These are phyloP conservation scores for Microchrysa polita DNA, from an alignment of 2,888 invertebrate genomes.

Conservation along the genomic window DNA sequence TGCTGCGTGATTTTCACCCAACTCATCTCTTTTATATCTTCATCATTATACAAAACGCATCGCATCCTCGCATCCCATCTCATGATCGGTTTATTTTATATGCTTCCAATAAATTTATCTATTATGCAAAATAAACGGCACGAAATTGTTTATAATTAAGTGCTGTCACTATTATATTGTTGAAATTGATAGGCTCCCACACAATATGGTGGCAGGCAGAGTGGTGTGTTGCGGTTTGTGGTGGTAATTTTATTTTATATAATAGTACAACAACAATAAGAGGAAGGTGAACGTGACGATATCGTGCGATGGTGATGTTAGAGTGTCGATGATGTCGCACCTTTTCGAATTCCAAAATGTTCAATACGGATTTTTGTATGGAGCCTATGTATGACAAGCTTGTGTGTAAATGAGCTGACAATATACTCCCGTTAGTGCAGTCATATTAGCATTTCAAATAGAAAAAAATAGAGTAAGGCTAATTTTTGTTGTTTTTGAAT, in stretches of 20 bases:
- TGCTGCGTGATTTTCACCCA: background rate
- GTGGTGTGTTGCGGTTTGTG: background rate
- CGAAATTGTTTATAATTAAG: constrained; percentile 47
- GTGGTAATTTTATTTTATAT: constrained; percentile 1
- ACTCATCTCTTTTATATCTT: background rate
- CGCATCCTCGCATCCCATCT: background rate
- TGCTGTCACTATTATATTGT: constrained; percentile 47
- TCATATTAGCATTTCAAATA: too few species aligned
- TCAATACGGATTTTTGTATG: background rate
- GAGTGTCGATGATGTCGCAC: constrained; percentile 12
- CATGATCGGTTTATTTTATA: background rate
- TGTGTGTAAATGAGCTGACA: constrained; percentile 29
- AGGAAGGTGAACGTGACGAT: background rate
- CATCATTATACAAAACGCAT: background rate
- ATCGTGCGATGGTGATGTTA: background rate
- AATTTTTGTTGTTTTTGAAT: too few species aligned
- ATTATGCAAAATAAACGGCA: constrained; percentile 40
- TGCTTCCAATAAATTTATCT: constrained; percentile 21
- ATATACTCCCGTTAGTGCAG: too few species aligned
- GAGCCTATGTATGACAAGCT: constrained; percentile 19
- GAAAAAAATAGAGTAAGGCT: too few species aligned
- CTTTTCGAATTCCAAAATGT: background rate
- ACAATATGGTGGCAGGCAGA: constrained; percentile 21
- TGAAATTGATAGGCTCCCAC: constrained; percentile 49
- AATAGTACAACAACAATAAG: too few species aligned